Percentiles rank a stretch among this genome's conserved stretches.
Evolutionary conservation across 2,888 invertebrate species (phyloP).

Genomic region (Mesochorus sp.): DNA sequence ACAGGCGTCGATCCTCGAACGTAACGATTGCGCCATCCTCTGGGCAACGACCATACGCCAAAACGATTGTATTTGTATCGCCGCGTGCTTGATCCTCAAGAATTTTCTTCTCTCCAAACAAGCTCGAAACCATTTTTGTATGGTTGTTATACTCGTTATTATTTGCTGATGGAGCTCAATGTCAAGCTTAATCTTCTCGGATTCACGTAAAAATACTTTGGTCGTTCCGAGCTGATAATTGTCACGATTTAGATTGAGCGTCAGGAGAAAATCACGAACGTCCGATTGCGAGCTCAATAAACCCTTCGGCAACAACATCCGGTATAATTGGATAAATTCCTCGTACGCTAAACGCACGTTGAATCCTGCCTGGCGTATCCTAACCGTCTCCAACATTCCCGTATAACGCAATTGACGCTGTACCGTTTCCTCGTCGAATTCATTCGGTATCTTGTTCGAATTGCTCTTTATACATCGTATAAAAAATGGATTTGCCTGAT

Average conservation of each 20-base stretch:
- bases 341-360: conserved; percentile 96
- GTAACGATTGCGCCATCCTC: conserved; percentile 82
- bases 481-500: conserved; percentile 93
- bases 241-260: conserved; percentile 92
- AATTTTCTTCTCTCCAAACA: conserved; percentile 91
- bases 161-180: conserved; percentile 96
- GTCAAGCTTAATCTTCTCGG: conserved; percentile 96
- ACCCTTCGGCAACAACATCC: conserved; percentile 94
- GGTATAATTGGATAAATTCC: conserved; percentile 96
- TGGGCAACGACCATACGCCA: conserved; percentile 87
- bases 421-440: conserved; percentile 96
- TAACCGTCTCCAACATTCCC: conserved; percentile 97
- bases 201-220: conserved; percentile 96
- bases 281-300: conserved; percentile 93
- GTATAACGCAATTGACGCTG: conserved; percentile 96
- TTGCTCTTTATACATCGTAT: conserved; percentile 98
- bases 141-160: conserved; percentile 94
- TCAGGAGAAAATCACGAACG: conserved; percentile 92
- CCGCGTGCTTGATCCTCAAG: conserved; percentile 88
- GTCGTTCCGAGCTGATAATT: conserved; percentile 94
- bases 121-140: conserved; percentile 95
- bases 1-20: conserved; percentile 84
- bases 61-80: conserved; percentile 89
- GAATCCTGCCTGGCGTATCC: conserved; percentile 97
- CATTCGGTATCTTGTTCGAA: conserved; percentile 94